These are phyloP conservation scores for Betta splendens DNA, from an alignment of 2,797 vertebrate species.

Conservation along the genomic window DNA sequence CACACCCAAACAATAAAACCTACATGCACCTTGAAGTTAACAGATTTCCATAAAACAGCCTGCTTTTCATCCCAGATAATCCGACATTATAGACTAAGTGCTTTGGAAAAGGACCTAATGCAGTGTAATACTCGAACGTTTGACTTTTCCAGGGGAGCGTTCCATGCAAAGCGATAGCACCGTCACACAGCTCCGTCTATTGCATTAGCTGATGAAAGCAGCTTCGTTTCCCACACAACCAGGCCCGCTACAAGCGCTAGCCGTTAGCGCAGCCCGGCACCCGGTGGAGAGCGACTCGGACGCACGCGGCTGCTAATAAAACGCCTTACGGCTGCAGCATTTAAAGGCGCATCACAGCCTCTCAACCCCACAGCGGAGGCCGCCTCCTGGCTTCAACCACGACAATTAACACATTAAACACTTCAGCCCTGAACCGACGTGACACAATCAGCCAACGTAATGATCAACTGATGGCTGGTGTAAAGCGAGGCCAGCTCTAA, in stretches of 20 bases:
- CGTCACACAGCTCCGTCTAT: slow-evolving; percentile 66
- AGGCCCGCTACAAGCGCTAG: slow-evolving; percentile 73
- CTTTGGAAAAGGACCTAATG: slow-evolving; percentile 13
- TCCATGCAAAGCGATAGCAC: slow-evolving; percentile 72
- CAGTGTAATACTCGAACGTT: no score
- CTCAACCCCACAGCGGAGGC: slow-evolving; percentile 50
- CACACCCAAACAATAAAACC: slow-evolving; percentile 24
- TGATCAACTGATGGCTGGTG: slow-evolving; percentile 84
- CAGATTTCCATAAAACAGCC: slow-evolving; percentile 6
- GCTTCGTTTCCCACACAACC: slow-evolving; percentile 75
- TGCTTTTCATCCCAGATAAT: slow-evolving; percentile 1
- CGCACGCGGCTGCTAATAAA: slow-evolving; percentile 69
- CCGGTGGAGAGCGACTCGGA: slow-evolving; percentile 63
- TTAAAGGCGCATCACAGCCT: slow-evolving; percentile 63
- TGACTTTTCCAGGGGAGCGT: slow-evolving; percentile 77
- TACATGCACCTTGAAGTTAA: slow-evolving; percentile 14
- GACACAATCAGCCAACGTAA: slow-evolving; percentile 81
- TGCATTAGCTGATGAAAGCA: slow-evolving; percentile 77
- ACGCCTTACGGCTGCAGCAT: slow-evolving; percentile 59
- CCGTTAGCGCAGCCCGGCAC: slow-evolving; percentile 79
- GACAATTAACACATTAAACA: slow-evolving; percentile 85
- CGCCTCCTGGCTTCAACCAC: slow-evolving; percentile 72
- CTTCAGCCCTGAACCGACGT: slow-evolving; percentile 78
- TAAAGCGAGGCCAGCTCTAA: slow-evolving; percentile 85
- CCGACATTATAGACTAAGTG: slow-evolving; percentile 20